phyloP scores from a whole-genome alignment of 2,888 invertebrate genomes.

The Sinhomidia bicolor region DNA sequence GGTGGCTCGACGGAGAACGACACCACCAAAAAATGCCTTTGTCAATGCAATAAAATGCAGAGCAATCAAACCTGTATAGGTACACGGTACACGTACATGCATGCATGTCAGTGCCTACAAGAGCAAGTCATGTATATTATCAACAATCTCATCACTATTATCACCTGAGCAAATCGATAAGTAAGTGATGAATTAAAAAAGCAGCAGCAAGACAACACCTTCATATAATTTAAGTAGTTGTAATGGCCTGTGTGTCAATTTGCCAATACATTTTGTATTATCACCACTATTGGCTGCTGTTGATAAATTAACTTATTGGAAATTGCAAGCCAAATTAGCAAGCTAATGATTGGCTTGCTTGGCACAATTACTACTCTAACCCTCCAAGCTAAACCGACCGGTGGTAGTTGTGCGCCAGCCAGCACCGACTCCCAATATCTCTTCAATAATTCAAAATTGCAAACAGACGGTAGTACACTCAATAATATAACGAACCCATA shows the following conservation, averaged over 20 bases:
- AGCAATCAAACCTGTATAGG: neutral
- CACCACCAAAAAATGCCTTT: neutral
- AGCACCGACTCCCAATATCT: too few species aligned
- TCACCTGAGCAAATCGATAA: conserved; percentile 16
- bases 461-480: too few species aligned
- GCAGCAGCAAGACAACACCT: neutral
- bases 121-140: neutral
- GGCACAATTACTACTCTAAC: neutral
- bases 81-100: too few species aligned
- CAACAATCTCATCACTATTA: too few species aligned
- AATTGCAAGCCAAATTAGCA: conserved; percentile 24
- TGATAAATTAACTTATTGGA: conserved; percentile 30
- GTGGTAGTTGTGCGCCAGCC: too few species aligned
- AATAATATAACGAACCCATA: too few species aligned
- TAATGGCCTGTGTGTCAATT: conserved; percentile 11
- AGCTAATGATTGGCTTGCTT: conserved; percentile 24
- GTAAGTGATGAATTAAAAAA: neutral
- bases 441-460: too few species aligned
- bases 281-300: neutral
- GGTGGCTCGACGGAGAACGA: neutral
- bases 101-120: too few species aligned
- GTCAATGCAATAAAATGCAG: too few species aligned
- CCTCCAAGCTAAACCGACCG: neutral
- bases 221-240: neutral
- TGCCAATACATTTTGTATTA: conserved; percentile 26